Evolutionary conservation across 2,888 invertebrate genomes (phyloP).

Genomic region (Sericinus montela): DNA sequence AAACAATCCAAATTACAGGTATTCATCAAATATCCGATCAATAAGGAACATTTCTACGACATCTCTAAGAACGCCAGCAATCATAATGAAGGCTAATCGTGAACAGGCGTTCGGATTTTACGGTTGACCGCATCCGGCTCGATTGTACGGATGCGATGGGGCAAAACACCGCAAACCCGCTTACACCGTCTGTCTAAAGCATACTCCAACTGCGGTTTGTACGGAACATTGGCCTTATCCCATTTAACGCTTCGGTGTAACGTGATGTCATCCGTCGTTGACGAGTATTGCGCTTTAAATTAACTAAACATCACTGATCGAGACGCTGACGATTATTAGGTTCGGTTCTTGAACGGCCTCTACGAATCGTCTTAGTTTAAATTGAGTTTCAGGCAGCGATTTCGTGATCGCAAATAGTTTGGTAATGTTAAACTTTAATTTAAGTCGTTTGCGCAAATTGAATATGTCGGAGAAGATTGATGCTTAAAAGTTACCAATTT

Average conservation of each 20-base stretch:
- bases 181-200: constrained; percentile 38
- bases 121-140: constrained; percentile 27
- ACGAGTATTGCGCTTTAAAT: constrained; percentile 14
- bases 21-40: background rate
- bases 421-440: constrained; percentile 19
- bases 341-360: constrained; percentile 33
- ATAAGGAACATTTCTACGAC: constrained; percentile 2
- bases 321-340: constrained; percentile 23
- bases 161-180: constrained; percentile 35
- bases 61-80: constrained; percentile 22
- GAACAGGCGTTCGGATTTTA: constrained; percentile 30
- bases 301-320: constrained; percentile 19
- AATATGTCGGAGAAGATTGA: background rate
- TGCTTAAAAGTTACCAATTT: background rate
- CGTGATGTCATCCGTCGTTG: constrained; percentile 32
- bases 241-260: constrained; percentile 23
- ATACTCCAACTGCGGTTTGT: constrained; percentile 32
- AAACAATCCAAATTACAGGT: too few species aligned
- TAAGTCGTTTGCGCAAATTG: constrained; percentile 7
- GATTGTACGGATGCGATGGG: constrained; percentile 31
- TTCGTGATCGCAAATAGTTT: constrained; percentile 42
- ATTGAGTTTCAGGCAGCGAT: constrained; percentile 50
- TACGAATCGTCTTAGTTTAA: constrained; percentile 56
- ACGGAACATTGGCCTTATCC: constrained; percentile 37
- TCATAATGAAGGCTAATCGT: constrained; percentile 27